Percentiles rank a stretch among this genome's conserved stretches.
phyloP scores from a whole-genome alignment of 2,888 invertebrate genomes.

The Furcula furcula region DNA sequence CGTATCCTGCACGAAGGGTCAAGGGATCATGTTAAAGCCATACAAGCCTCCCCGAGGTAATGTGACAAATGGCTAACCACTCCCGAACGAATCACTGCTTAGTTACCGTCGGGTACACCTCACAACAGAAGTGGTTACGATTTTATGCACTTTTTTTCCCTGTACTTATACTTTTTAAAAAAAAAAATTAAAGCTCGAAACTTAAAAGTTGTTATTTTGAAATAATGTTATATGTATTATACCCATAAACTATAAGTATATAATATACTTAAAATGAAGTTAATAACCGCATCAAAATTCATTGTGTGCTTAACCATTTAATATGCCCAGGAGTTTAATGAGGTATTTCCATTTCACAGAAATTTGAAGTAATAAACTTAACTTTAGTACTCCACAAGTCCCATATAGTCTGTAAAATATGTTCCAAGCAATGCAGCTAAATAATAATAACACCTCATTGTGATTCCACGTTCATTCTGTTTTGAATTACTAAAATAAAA shows the following conservation, averaged over 20 bases:
- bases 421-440: conserved; percentile 1
- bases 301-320: no score
- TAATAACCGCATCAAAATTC: no score
- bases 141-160: no score
- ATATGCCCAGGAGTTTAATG: conserved; percentile 2
- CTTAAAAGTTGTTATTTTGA: no score
- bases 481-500: not conserved
- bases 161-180: no score
- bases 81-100: conserved; percentile 42
- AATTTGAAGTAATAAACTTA: not conserved
- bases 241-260: no score
- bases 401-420: conserved; percentile 9
- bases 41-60: conserved; percentile 38
- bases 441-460: not conserved
- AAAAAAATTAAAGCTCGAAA: no score
- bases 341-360: conserved; percentile 9
- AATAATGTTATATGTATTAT: no score
- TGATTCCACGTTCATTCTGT: not conserved
- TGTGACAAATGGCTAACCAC: conserved; percentile 56
- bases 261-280: no score
- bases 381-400: conserved; percentile 2
- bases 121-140: conserved; percentile 18
- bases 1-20: no score
- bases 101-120: conserved; percentile 32
- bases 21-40: conserved; percentile 31